Evolutionary conservation across 1,140 invertebrate genomes (phyloP).

Genomic region (Heliconius congener): DNA sequence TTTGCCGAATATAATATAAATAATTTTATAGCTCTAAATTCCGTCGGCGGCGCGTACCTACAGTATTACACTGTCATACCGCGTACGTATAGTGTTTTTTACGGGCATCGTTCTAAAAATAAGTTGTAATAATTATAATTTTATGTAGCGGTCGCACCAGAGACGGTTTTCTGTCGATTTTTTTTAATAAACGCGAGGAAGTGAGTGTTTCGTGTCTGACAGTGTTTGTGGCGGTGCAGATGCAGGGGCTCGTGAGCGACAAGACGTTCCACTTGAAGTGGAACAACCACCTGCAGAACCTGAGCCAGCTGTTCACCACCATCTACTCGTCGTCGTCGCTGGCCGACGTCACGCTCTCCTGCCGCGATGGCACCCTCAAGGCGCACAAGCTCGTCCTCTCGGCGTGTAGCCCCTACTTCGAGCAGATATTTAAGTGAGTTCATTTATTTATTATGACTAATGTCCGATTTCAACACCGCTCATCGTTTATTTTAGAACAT

Average conservation of each 20-base stretch:
- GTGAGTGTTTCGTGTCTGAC: slow-evolving; percentile 68
- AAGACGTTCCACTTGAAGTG: slow-evolving; percentile 88
- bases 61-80: slow-evolving; percentile 81
- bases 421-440: slow-evolving; percentile 86
- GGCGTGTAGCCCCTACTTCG: slow-evolving; percentile 89
- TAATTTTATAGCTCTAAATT: slow-evolving; percentile 79
- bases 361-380: slow-evolving; percentile 84
- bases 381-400: slow-evolving; percentile 88
- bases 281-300: slow-evolving; percentile 88
- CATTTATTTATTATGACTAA: slow-evolving; percentile 18
- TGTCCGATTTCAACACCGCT: background rate
- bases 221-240: slow-evolving; percentile 78
- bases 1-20: slow-evolving; percentile 74
- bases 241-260: slow-evolving; percentile 82
- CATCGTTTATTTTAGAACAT: slow-evolving; percentile 20
- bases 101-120: slow-evolving; percentile 82
- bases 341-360: slow-evolving; percentile 85
- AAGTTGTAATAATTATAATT: slow-evolving; percentile 82
- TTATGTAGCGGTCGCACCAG: slow-evolving; percentile 79
- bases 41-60: slow-evolving; percentile 79
- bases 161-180: slow-evolving; percentile 77
- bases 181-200: slow-evolving; percentile 57
- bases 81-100: slow-evolving; percentile 82
- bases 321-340: slow-evolving; percentile 86
- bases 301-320: slow-evolving; percentile 86